Conservation (phyloP, 2,888 invertebrate genomes). For the Baronia brevicornis region DNA sequence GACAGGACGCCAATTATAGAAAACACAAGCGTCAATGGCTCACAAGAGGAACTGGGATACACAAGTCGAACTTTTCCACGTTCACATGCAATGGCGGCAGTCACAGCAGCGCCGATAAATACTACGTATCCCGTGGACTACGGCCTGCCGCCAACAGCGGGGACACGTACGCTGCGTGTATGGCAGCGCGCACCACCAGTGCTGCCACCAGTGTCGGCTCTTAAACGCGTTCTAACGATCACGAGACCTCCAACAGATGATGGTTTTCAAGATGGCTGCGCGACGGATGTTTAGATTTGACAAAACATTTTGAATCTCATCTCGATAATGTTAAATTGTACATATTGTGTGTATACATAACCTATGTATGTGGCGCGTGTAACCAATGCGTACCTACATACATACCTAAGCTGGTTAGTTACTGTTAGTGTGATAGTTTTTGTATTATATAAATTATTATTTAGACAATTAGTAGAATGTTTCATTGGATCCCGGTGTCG, state of each 20-base stretch:
- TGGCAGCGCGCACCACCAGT: slow-evolving; percentile 93
- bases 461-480: slow-evolving; percentile 65
- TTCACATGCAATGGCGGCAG: slow-evolving; percentile 56
- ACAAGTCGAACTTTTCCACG: slow-evolving; percentile 78
- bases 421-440: slow-evolving; percentile 67
- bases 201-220: slow-evolving; percentile 87
- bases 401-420: slow-evolving; percentile 19
- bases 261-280: slow-evolving; percentile 94
- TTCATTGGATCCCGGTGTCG: slow-evolving; percentile 60
- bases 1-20: slow-evolving; percentile 86
- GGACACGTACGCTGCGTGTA: slow-evolving; percentile 86
- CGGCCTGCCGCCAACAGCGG: slow-evolving; percentile 79
- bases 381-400: slow-evolving; percentile 19
- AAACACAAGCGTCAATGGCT: slow-evolving; percentile 74
- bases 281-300: slow-evolving; percentile 86
- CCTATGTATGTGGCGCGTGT: slow-evolving; percentile 21
- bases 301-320: slow-evolving; percentile 16
- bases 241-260: slow-evolving; percentile 92
- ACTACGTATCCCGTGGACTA: slow-evolving; percentile 85
- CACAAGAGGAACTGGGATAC: slow-evolving; percentile 77
- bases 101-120: slow-evolving; percentile 54
- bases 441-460: slow-evolving; percentile 75
- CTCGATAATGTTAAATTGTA: slow-evolving; percentile 23
- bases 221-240: slow-evolving; percentile 88
- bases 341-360: slow-evolving; percentile 24